These are phyloP conservation scores for Apantesis nais DNA, from an alignment of 2,888 invertebrate genomes.

Conservation along the genomic window DNA sequence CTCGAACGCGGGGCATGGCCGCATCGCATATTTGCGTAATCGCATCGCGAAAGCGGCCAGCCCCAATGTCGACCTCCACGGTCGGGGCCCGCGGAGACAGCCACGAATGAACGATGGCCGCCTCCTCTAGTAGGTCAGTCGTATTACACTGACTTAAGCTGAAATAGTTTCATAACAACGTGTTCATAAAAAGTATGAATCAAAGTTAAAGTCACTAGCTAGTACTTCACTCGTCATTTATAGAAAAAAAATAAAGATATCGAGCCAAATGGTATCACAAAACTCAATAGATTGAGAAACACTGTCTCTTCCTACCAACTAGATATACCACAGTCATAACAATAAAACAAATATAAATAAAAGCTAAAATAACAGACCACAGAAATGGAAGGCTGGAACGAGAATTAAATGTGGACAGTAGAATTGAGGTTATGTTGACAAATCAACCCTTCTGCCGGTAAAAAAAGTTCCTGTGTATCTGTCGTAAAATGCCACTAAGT, in stretches of 20 bases:
- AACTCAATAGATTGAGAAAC: conserved; percentile 11
- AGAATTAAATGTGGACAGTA: conserved; percentile 15
- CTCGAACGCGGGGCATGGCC: no score
- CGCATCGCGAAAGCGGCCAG: no score
- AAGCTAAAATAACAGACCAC: conserved; percentile 11
- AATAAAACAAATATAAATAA: conserved; percentile 21
- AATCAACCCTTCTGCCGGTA: conserved; percentile 17
- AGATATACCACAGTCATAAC: conserved; percentile 14
- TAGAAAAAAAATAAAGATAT: neutral
- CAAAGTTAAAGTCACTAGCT: no score
- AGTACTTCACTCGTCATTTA: no score
- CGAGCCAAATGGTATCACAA: neutral
- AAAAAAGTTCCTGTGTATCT: conserved; percentile 11
- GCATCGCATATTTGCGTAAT: no score
- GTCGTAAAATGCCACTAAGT: conserved; percentile 1
- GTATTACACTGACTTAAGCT: neutral
- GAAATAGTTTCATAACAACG: neutral
- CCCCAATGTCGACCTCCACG: no score
- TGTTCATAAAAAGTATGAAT: neutral
- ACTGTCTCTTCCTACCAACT: conserved; percentile 1
- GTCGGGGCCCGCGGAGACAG: no score
- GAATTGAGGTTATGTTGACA: conserved; percentile 8
- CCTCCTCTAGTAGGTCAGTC: no score
- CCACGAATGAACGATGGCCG: no score
- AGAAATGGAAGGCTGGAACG: conserved; percentile 12